These are phyloP conservation scores for Chironomus tentans DNA, from an alignment of 2,888 invertebrate species.

Conservation along the genomic window DNA sequence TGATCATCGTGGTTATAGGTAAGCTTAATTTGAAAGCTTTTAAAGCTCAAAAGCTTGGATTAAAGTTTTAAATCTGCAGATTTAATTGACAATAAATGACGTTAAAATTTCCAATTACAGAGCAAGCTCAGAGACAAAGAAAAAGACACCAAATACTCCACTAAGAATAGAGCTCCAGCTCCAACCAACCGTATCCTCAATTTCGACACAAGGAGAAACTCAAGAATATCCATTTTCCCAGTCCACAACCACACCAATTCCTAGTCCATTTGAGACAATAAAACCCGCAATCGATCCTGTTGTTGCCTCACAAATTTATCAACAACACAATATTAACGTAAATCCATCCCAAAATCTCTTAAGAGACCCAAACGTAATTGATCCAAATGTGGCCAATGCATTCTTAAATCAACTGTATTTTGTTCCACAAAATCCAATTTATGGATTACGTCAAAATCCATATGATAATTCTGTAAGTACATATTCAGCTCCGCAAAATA, in stretches of 20 bases:
- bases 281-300: slow-evolving; percentile 31
- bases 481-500: neutral
- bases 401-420: slow-evolving; percentile 26
- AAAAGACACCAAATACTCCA: neutral
- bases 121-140: slow-evolving; percentile 9
- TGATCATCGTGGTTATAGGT: slow-evolving; percentile 60
- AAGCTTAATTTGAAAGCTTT: neutral
- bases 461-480: neutral
- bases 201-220: neutral
- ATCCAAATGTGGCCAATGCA: slow-evolving; percentile 27
- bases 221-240: neutral
- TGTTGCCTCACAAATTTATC: slow-evolving; percentile 32
- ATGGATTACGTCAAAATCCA: slow-evolving; percentile 1
- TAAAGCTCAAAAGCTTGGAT: too few relatives aligned
- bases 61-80: neutral
- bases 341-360: slow-evolving; percentile 32
- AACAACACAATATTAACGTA: slow-evolving; percentile 35
- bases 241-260: neutral
- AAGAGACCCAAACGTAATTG: slow-evolving; percentile 26
- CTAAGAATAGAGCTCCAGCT: slow-evolving; percentile 1
- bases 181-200: neutral
- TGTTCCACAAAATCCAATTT: slow-evolving; percentile 23
- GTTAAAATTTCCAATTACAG: neutral
- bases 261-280: neutral
- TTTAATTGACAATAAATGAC: too few relatives aligned